Evolutionary conservation across 2,797 vertebrate genomes (phyloP), one percentile per base, ranked within the genome.

Genomic region (Gymnocypris eckloni): DNA sequence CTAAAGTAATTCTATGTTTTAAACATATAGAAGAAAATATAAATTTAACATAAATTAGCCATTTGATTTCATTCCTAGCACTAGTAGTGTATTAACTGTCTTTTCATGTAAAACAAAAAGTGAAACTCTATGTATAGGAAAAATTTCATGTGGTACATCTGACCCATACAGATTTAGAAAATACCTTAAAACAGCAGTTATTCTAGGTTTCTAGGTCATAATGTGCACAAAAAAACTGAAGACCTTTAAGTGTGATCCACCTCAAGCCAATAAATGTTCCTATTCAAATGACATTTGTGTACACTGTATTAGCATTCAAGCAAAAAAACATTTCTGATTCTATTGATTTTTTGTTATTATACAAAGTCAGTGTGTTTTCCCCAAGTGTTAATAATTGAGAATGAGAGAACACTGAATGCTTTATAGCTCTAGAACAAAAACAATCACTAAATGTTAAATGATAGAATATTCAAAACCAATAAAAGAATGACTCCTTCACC

Each of bases 401-500:
- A 43, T 3, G 12, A 45, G 1, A 70, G 18, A 37, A 54, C 28
- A 6, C 15, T 50, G 10, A 4, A 25, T 45, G 5, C 43, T 43
- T 12, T 16, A 50, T 50, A 28, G 16, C 28, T 77, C 33, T 8
- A 37, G 25, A 75, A 54, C 37, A 54, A 76, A 18, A 76, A 54
- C 28, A 37, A 6, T 13, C 16, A 7, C 75, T 41, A 16, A 10
- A 59, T 56, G 15, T 77, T 39, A 4, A 2, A 56, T 77, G 4
- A 9, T 0, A 54, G 22, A 89, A 92, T 91, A 91, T 37, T 91
- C 7, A 92, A 72, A 77, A 83, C 45, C 87, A 91, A 83, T 90
- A 83, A 89, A 89, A 91, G 20, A 88, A 90, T 90, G 83, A 67
- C 87, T 89, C 91, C 88, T 90, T 86, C 56, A 25, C 41, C 89